Conservation (phyloP, 2,797 vertebrate genomes). For the Onychomys torridus region DNA sequence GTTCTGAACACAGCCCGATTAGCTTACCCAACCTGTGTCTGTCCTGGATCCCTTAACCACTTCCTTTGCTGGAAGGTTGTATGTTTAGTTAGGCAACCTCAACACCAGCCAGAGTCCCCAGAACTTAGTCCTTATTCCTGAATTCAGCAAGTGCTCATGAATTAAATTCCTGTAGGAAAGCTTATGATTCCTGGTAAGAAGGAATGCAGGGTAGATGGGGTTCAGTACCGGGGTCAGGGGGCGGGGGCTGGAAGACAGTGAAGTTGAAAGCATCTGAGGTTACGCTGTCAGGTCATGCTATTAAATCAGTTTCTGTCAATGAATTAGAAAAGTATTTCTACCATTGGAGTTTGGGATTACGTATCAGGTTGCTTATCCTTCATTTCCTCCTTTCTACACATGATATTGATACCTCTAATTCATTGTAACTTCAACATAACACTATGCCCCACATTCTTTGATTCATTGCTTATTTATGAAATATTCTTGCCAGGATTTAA, state of each 20-base stretch:
- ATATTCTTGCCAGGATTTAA: not conserved
- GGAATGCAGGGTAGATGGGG: not conserved
- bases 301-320: not conserved
- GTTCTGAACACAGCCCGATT: not conserved
- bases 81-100: not conserved
- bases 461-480: conserved; percentile 20
- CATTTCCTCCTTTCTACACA: not conserved
- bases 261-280: not conserved
- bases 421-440: not conserved
- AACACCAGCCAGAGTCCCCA: not conserved
- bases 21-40: not conserved
- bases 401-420: not conserved
- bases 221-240: not conserved
- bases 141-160: not conserved
- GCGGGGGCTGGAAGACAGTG: not conserved
- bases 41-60: not conserved
- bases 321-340: not conserved
- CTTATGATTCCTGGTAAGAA: not conserved
- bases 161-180: not conserved
- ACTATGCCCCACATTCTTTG: not conserved
- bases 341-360: not conserved
- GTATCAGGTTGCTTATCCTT: not conserved
- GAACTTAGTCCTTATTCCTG: not conserved
- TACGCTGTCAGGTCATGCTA: not conserved
- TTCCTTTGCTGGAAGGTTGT: not conserved